Evolutionary conservation across 2,797 vertebrate genomes (phyloP).

Genomic region (Rhabdophis nuchalis): DNA sequence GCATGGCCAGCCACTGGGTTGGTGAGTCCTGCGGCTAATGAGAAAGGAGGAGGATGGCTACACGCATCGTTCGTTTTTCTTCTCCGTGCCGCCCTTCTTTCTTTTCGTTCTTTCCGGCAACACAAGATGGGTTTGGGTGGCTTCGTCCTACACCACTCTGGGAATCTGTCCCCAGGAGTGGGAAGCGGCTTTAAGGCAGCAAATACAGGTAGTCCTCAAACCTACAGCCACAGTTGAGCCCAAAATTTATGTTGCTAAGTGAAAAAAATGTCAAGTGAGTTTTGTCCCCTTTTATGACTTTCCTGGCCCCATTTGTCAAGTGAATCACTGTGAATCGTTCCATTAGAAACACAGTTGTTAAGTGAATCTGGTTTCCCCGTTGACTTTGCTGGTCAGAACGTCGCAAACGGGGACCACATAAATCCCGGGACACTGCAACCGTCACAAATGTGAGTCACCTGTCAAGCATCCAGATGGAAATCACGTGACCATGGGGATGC

Average conservation of each 20-base stretch:
- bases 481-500: background rate
- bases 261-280: background rate
- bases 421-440: background rate
- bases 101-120: background rate
- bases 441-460: background rate
- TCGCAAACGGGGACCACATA: background rate
- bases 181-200: background rate
- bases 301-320: background rate
- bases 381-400: background rate
- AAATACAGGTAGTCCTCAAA: background rate
- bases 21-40: conserved; percentile 65
- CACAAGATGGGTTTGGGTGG: background rate
- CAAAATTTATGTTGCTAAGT: background rate
- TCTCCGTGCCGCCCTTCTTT: background rate
- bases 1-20: conserved; percentile 82
- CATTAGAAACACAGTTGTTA: background rate
- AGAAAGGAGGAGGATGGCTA: background rate
- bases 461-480: no score
- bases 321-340: background rate
- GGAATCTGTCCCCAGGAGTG: background rate
- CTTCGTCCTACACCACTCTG: background rate
- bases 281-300: background rate
- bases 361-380: background rate
- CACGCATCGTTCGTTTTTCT: background rate
- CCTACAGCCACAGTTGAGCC: background rate